Conservation (phyloP, 1,140 invertebrate genomes). For the Drosophila navojoa region DNA sequence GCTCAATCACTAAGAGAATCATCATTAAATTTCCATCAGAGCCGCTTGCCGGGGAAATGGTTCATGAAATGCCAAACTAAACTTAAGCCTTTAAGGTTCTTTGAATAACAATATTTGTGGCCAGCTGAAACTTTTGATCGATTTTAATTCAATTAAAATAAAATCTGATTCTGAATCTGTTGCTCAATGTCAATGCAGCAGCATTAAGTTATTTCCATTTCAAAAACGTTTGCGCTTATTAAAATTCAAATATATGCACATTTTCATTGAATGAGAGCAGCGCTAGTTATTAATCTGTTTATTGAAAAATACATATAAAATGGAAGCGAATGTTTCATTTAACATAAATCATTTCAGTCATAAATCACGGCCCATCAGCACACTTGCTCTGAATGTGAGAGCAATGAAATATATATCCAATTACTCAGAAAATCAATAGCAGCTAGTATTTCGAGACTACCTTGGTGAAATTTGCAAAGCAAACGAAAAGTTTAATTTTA, state of each 20-base stretch:
- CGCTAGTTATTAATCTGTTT: constrained; percentile 40
- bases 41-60: too few relatives aligned
- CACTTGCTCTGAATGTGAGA: constrained; percentile 7
- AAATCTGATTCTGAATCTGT: too few relatives aligned
- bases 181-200: too few relatives aligned
- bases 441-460: background rate
- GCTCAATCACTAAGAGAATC: too few relatives aligned
- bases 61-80: too few relatives aligned
- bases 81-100: too few relatives aligned
- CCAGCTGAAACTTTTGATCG: too few relatives aligned
- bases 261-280: constrained; percentile 6
- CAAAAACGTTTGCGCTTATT: background rate
- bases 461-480: background rate
- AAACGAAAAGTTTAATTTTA: background rate
- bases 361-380: constrained; percentile 35
- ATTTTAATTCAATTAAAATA: too few relatives aligned
- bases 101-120: too few relatives aligned
- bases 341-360: constrained; percentile 32
- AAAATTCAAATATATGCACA: constrained; percentile 24
- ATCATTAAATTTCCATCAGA: too few relatives aligned
- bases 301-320: constrained; percentile 34
- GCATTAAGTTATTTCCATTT: too few relatives aligned
- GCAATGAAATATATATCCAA: background rate
- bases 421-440: constrained; percentile 4
- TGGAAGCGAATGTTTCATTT: constrained; percentile 7